Evolutionary conservation across 2,113 vertebrate genomes (phyloP).

Genomic region (Cyprinodon brontotheroides): DNA sequence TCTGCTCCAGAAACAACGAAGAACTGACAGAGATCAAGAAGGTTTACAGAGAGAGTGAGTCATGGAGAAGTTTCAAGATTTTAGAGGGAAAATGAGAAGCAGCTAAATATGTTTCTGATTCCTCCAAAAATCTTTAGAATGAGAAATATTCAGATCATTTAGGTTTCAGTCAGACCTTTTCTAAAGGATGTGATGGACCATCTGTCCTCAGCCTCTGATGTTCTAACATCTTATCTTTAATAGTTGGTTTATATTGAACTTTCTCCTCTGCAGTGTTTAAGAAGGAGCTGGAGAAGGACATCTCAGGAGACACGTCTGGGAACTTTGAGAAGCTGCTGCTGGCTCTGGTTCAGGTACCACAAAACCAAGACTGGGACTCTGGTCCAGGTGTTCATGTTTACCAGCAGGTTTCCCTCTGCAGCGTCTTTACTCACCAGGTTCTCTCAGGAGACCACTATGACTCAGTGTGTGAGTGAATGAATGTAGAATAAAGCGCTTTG

Average conservation of each 20-base stretch:
- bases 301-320: conserved; percentile 93
- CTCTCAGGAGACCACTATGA: too few relatives aligned
- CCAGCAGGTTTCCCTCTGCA: too few relatives aligned
- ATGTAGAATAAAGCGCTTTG: too few relatives aligned
- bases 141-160: too few relatives aligned
- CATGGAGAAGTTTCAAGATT: background rate
- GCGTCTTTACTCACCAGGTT: too few relatives aligned
- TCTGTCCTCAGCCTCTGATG: background rate
- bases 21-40: conserved; percentile 88
- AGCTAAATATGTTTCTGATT: background rate
- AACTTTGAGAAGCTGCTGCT: conserved; percentile 94
- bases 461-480: too few relatives aligned
- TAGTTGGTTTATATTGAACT: background rate
- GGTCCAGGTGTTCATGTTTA: background rate
- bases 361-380: background rate
- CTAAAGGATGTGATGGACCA: background rate
- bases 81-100: background rate
- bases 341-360: conserved; percentile 87
- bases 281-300: conserved; percentile 94
- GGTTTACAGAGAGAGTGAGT: conserved; percentile 89
- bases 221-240: background rate
- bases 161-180: too few relatives aligned
- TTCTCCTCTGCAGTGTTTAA: conserved; percentile 86
- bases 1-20: conserved; percentile 91
- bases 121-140: too few relatives aligned